Evolutionary conservation across 2,113 vertebrate species (phyloP), one percentile per base, ranked within the genome.

Genomic region (Grammomys surdaster): DNA sequence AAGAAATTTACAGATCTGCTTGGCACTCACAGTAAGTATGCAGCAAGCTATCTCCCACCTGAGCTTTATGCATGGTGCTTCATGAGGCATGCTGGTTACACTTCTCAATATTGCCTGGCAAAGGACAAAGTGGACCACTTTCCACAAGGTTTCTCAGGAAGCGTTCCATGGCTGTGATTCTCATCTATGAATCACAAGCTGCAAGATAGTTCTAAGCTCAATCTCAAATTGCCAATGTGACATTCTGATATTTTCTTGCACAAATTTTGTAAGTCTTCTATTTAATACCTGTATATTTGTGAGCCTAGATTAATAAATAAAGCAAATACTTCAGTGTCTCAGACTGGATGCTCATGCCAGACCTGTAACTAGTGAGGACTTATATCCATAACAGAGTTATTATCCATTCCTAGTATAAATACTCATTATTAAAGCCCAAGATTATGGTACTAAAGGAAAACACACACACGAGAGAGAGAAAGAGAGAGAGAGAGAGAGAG

Each of bases 1-100:
- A 3, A 5, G 11, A 36, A 1, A 17, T n/a, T 14, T 11, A 22
- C 0, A 1, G 7, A 31, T 7, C 2, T 28, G 33, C 12, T n/a
- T 7, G 8, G 13, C 3, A 51, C 8, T 5, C 36, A 9, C 10
- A 2, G 2, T 11, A 46, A 20, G 2, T 9, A 28, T 46, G 19
- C 73, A 51, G 12, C 3, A 12, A 10, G 24, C 17, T 5, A 33
- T 0, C 31, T 67, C 3, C 33, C 7, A 48, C 3, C 0, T 11
- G 17, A 73, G 7, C 17, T 43, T 88, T 33, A 26, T 0, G 0
- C 58, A 48, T 10, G 2, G 4, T 58, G 19, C 1, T 2, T 20
- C 5, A 43, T 14, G 19, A 43, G 14, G 46, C n/a, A 43, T 1
- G 1, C n/a, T 22, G 22, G 1, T 48, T 54, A 48, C 24, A 13